Evolutionary conservation across 2,888 invertebrate species (phyloP), one percentile per base, ranked within the genome.

Genomic region (Neuroscelio doddi): DNA sequence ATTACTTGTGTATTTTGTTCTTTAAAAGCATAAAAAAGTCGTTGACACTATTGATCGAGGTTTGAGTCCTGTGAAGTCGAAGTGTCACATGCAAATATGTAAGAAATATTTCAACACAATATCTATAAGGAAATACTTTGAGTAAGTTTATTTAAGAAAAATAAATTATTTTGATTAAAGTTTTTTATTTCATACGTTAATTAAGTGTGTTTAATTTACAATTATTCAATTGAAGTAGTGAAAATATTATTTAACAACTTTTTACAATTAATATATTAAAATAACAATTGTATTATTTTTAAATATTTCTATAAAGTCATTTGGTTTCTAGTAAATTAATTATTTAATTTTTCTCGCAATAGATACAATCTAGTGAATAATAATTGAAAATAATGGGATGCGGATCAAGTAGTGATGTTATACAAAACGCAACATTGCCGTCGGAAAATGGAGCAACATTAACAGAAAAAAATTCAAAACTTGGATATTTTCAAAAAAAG

Each of bases 351-450:
- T 21, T 21, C 2, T 21, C 21, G 5, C 5, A 21, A 21, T 5
- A 21, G 21, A 5, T 21, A 21, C 2, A 21, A 5, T 2, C 2
- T 21, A 21, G 2, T 38, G 17, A 9, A 16, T 38, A n/a, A 17
- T 38, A 16, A 38, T 38, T 12, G 34, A 34, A 57, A 50, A 64
- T 44, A 21, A 74, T 74, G 74, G 74, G 74, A 42, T 74, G 74
- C 46, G 64, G 66, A 38, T 64, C 74, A 12, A 74, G 74, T 42
- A 74, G 69, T 39, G 74, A 74, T 17, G 74, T 72, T 3, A 51
- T 70, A 34, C 72, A 69, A 44, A 72, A 58, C 32, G 49, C 64
- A 15, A 63, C 65, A 24, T 34, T 58, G 46, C 14, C 32, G 10
- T 16, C 30, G 15, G 65, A 69, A 29, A 53, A 56, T 15, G 70